These are phyloP conservation scores for Hyppa rectilinea DNA, from an alignment of 2,888 invertebrate genomes.

Conservation along the genomic window DNA sequence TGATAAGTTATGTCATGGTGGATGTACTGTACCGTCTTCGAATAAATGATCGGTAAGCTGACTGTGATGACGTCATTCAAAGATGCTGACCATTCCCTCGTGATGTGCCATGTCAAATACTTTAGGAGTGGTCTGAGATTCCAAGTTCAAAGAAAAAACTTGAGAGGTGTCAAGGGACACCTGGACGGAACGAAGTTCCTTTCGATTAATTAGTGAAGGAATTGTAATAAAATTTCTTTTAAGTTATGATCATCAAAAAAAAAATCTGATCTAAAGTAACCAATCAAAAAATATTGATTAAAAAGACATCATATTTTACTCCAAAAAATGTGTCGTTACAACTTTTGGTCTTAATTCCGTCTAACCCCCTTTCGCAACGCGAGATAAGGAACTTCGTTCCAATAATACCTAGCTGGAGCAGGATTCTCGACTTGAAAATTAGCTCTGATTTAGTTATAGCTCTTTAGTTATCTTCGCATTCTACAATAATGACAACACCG, in stretches of 20 bases:
- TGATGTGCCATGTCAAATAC: not conserved
- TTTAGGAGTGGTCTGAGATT: not conserved
- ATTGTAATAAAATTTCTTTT: no score
- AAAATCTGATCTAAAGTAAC: no score
- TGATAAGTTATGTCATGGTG: conserved; percentile 43
- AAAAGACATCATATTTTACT: no score
- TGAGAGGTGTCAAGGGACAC: no score
- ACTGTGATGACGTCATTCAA: not conserved
- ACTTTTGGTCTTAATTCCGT: no score
- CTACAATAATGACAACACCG: not conserved
- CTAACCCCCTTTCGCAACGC: no score
- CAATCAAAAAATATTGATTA: no score
- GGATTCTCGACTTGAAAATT: not conserved
- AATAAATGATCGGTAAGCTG: conserved; percentile 22
- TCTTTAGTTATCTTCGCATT: not conserved
- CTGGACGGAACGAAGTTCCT: no score
- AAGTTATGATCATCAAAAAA: no score
- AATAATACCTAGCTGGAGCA: not conserved
- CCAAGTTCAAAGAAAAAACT: not conserved
- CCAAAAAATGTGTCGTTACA: no score
- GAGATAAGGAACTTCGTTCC: no score
- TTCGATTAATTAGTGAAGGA: no score
- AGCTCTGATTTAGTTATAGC: not conserved
- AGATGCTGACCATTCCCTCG: not conserved
- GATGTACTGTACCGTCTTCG: conserved; percentile 35